A percentile compares a stretch with the other conserved stretches of the same genome.
Conservation (phyloP, 2,888 invertebrate species). For the Cataglyphis rosenhaueri region DNA sequence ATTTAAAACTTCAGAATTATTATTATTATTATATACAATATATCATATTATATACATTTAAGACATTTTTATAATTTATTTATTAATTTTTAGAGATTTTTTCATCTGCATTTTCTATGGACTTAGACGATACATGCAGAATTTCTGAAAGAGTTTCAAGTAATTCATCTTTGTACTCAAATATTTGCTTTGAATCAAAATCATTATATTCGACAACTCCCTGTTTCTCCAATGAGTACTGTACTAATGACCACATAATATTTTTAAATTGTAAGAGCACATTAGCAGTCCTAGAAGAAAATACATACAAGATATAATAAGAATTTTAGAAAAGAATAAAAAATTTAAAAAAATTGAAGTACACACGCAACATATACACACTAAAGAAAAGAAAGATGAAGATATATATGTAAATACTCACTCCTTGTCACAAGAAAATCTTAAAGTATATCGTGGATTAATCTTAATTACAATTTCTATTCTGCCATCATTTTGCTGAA, state of each 20-base stretch:
- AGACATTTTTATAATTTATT: background rate
- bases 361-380: background rate
- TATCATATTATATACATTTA: conserved; percentile 5
- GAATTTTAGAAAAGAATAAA: conserved; percentile 85
- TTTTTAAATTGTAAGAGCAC: conserved; percentile 85
- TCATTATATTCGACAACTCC: conserved; percentile 44
- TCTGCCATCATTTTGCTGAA: conserved; percentile 3
- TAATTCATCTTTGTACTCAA: conserved; percentile 73
- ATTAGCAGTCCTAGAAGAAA: conserved; percentile 86
- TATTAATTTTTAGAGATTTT: background rate
- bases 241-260: conserved; percentile 86
- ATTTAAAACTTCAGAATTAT: background rate
- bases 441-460: conserved; percentile 70
- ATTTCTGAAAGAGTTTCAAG: conserved; percentile 73
- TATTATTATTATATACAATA: conserved; percentile 19
- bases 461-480: conserved; percentile 23
- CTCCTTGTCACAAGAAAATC: conserved; percentile 84
- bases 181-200: conserved; percentile 55
- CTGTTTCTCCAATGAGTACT: conserved; percentile 86
- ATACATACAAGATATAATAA: background rate
- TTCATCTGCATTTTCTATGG: background rate
- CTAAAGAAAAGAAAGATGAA: background rate
- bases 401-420: conserved; percentile 77
- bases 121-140: conserved; percentile 64
- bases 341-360: background rate